Evolutionary conservation across 1,140 invertebrate species (phyloP), one percentile per base, ranked within the genome.

Genomic region (Coenobita brevimanus): DNA sequence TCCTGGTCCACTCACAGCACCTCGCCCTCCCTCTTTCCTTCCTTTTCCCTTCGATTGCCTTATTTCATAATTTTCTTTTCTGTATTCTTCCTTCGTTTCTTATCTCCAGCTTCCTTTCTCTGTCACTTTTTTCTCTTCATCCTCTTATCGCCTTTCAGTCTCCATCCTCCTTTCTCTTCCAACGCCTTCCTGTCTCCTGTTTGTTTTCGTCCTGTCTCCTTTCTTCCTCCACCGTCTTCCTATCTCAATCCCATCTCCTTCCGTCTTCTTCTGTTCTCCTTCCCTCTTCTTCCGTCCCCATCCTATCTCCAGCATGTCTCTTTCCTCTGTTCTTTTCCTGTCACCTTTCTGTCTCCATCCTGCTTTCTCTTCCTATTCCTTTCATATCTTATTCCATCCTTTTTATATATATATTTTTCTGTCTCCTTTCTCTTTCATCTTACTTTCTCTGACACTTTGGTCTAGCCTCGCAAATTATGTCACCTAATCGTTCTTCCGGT

Each of bases 381-480:
- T 3, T 46, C 27, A 36, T 17, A 36, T 17, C 41, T 17, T 75
- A 27, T 75, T 38, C 41, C 71, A 36, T 17, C 41, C 33, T 75
- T 38, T 75, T 17, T 41, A 27, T 41, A 27, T 41, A 27, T 43
- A 27, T 38, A 27, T 43, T 21, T 75, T 38, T 75, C 8, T 43
- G 30, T 43, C 71, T 43, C 71, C n/a, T 38, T 43, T 38, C n/a
- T n/a, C n/a, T 38, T 3, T n/a, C 41, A 27, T 43, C 71, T 75
- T 21, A 36, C 71, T 75, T 4, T 75, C 71, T 75, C 71, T 75
- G 30, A 36, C 71, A 36, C 71, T 75, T 38, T 75, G 30, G 33
- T 38, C n/a, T n/a, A n/a, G n/a, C n/a, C n/a, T n/a, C n/a, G n/a
- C n/a, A n/a, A n/a, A n/a, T n/a, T n/a, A n/a, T n/a, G n/a, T n/a